A percentile compares a stretch with the other conserved stretches of the same genome.
These are phyloP conservation scores for Anarhynchus alexandrinus DNA, from an alignment of 2,113 vertebrate species.

Conservation along the genomic window DNA sequence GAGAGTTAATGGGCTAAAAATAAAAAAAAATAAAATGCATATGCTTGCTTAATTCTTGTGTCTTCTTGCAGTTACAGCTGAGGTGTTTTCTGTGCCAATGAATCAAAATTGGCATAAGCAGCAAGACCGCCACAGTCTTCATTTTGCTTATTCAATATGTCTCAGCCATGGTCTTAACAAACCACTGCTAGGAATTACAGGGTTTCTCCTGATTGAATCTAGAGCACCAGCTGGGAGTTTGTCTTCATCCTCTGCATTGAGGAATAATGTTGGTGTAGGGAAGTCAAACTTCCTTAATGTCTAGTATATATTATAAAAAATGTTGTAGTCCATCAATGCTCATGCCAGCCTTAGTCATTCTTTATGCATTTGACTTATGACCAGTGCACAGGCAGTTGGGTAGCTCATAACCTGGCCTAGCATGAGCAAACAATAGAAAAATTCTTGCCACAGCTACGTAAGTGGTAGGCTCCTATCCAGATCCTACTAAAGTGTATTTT, in stretches of 20 bases:
- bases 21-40: neutral
- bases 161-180: accelerated
- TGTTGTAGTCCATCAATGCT: neutral
- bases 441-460: neutral
- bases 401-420: neutral
- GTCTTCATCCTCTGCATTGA: neutral
- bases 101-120: neutral
- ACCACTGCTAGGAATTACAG: neutral
- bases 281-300: neutral
- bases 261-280: neutral
- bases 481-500: accelerated
- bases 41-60: neutral
- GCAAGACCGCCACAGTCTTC: neutral
- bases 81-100: neutral
- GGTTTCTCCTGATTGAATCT: neutral
- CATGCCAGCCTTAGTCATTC: accelerated
- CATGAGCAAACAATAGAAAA: neutral
- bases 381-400: neutral
- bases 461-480: neutral
- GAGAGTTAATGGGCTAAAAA: neutral
- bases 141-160: neutral
- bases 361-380: neutral
- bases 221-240: neutral
- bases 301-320: neutral
- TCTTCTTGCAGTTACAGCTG: neutral